Percentiles rank a stretch among this genome's conserved stretches.
Conservation (phyloP, 2,797 vertebrate genomes). For the Sebastes steindachneri region DNA sequence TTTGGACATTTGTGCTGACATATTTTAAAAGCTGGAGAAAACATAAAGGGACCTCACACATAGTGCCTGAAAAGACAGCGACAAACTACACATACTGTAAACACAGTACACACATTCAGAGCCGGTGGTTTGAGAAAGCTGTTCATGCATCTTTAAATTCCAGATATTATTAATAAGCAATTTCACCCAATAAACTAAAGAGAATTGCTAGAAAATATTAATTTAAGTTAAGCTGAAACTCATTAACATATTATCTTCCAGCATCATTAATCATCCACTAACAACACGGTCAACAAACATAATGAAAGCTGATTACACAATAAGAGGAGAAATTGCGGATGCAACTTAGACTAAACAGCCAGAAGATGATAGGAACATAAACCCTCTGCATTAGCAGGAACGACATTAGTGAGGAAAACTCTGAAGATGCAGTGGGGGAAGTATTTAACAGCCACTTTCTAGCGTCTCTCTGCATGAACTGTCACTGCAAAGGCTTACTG, state of each 20-base stretch:
- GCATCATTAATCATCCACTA: slow-evolving; percentile 40
- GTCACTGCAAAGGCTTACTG: slow-evolving; percentile 61
- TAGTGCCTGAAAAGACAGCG: background rate
- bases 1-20: background rate
- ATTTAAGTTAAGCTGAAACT: slow-evolving; percentile 17
- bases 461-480: slow-evolving; percentile 42
- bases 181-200: slow-evolving; percentile 3
- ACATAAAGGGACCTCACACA: background rate
- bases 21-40: background rate
- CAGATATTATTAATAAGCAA: slow-evolving; percentile 21
- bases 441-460: slow-evolving; percentile 46
- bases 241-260: slow-evolving; percentile 28
- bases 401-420: slow-evolving; percentile 36
- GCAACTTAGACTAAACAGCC: slow-evolving; percentile 29
- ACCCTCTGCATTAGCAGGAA: slow-evolving; percentile 27
- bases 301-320: slow-evolving; percentile 40
- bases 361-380: slow-evolving; percentile 18
- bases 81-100: background rate
- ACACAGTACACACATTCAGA: background rate
- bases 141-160: background rate
- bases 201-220: slow-evolving; percentile 9
- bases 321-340: slow-evolving; percentile 27
- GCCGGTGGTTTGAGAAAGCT: no score
- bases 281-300: slow-evolving; percentile 27
- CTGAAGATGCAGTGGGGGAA: slow-evolving; percentile 26